Base-by-base conservation (phyloP, 2,113 vertebrate species). In the Carassius gibelio region DNA sequence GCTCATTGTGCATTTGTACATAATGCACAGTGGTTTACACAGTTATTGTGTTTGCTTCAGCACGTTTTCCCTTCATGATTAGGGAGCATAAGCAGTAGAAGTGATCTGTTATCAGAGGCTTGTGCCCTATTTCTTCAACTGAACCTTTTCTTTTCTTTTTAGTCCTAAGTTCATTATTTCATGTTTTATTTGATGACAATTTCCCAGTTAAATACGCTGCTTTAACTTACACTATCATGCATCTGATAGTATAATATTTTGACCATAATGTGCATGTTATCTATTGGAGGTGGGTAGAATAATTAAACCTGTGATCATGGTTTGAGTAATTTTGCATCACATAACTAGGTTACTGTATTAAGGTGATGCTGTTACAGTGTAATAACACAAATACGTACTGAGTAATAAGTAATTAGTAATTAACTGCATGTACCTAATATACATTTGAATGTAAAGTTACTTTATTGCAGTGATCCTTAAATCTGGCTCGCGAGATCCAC, bases 1-100 rank as follows among this genome's bases (percentile, higher is more conserved):
- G 75, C 45, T 86, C 48, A 42, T 5, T 48, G 71, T 23, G 71
- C 5, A 7, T 48, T 48, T 48, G 93, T 61, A n/a, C 57, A 61
- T 8, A 61, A n/a, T n/a, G 8, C 21, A 8, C 19, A 59, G 57
- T 21, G 36, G 15, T 8, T 61, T 61, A 61, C 8, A n/a, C 6
- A 8, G 59, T 61, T 69, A 19, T 21, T 21, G 21, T 38, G n/a
- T 42, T 21, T 42, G 4, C 36, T 72, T 69, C 66, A 10, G 42
- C 42, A 42, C 42, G 42, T 42, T 42, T 42, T 42, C 42, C 42
- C 38, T 42, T 42, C 3, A 1, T 38, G 66, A 69, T 69, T 15
- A 10, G 68, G 68, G 30, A 36, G 3, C 34, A 21, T 9, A 21
- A 21, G 68, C 19, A 21, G 17, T 9, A 38, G 68, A 71, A 11